phyloP scores from a whole-genome alignment of 2,888 invertebrate genomes.

The Saturnia japonica region DNA sequence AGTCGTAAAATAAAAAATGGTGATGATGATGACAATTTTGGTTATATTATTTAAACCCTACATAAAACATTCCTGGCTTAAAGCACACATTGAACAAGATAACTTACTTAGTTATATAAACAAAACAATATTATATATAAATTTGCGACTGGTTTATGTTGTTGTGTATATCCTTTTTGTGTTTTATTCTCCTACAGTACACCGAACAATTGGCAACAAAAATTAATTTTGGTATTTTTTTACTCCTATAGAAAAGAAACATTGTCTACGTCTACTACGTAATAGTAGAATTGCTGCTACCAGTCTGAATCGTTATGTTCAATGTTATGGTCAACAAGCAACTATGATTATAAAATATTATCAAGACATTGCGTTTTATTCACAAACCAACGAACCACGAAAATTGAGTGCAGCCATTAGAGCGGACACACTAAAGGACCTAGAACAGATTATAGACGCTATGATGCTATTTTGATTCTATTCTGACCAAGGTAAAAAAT shows the following conservation, averaged over 20 bases:
- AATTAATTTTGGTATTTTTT: no score
- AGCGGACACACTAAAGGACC: constrained; percentile 6
- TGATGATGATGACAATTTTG: no score
- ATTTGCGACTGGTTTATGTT: no score
- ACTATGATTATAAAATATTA: constrained; percentile 5
- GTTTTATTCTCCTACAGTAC: no score
- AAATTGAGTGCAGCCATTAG: constrained; percentile 13
- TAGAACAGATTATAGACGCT: neutral
- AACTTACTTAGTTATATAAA: no score
- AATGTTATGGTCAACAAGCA: neutral
- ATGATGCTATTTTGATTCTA: neutral
- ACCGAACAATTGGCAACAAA: no score
- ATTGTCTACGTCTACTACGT: neutral
- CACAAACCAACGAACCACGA: constrained; percentile 15
- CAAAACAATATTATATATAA: no score
- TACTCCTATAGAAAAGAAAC: no score
- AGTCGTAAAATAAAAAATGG: no score
- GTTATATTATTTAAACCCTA: no score
- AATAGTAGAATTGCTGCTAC: no score
- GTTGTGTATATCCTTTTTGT: no score
- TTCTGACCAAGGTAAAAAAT: neutral
- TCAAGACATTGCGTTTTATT: constrained; percentile 16
- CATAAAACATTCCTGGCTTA: neutral
- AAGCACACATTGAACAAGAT: neutral
- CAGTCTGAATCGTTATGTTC: neutral